Evolutionary conservation across 2,888 invertebrate species (phyloP).

Genomic region (Habrosyne pyritoides): DNA sequence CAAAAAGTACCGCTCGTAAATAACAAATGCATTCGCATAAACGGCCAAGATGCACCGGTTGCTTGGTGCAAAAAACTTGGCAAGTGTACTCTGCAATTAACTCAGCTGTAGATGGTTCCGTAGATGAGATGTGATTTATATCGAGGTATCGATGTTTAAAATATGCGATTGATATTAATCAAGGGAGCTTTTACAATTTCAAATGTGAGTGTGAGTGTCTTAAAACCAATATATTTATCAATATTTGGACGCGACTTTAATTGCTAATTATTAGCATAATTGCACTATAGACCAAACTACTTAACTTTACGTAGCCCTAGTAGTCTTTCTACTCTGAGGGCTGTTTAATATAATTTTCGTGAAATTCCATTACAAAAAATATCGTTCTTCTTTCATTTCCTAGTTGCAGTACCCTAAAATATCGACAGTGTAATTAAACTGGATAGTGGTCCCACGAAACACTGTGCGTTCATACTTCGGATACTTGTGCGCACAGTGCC

Average conservation of each 20-base stretch:
- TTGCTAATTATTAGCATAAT: too few species aligned
- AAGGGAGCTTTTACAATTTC: too few species aligned
- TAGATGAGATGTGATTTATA: neutral
- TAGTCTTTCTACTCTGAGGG: too few species aligned
- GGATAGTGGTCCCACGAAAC: constrained; percentile 54
- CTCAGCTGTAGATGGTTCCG: neutral
- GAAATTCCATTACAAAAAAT: neutral
- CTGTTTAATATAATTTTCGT: too few species aligned
- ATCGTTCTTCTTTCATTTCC: neutral
- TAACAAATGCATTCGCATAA: constrained; percentile 71
- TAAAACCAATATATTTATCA: too few species aligned
- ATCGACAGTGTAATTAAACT: constrained; percentile 68
- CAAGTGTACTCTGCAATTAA: constrained; percentile 7
- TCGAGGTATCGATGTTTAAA: neutral
- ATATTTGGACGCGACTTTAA: too few species aligned
- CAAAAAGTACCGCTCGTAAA: constrained; percentile 72
- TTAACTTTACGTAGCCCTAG: too few species aligned
- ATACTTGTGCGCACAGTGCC: constrained; percentile 49
- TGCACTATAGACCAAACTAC: too few species aligned
- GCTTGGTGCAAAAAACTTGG: constrained; percentile 31
- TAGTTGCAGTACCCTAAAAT: constrained; percentile 44
- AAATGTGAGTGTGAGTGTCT: too few species aligned
- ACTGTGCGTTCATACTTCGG: constrained; percentile 54
- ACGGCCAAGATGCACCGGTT: constrained; percentile 53
- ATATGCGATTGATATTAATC: too few species aligned